phyloP scores from a whole-genome alignment of 30 jellyfish, hydroid and myxozoan species.

The Phacellophora camtschatica region DNA sequence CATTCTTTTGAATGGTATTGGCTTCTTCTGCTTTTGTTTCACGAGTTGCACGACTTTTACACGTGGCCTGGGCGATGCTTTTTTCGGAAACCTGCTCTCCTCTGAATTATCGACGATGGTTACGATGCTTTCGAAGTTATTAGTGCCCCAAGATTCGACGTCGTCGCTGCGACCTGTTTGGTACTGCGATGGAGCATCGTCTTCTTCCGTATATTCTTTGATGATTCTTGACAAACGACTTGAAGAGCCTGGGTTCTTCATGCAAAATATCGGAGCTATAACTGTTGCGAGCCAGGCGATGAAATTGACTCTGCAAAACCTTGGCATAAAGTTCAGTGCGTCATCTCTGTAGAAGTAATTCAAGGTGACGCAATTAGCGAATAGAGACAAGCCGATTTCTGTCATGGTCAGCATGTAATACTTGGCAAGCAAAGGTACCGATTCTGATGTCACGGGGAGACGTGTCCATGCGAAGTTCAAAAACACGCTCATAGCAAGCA shows the following conservation, averaged over 20 bases:
- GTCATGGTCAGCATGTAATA: conserved; percentile 75
- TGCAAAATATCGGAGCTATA: conserved; percentile 62
- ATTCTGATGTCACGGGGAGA: conserved; percentile 79
- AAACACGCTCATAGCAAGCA: conserved; percentile 81
- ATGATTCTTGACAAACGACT: conserved; percentile 44
- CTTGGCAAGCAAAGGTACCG: conserved; percentile 74
- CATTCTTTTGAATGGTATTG: conserved; percentile 22
- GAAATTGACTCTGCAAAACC: conserved; percentile 55
- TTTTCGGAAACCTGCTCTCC: background rate
- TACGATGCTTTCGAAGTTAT: conserved; percentile 42
- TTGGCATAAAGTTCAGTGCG: conserved; percentile 67
- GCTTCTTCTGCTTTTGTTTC: conserved; percentile 30
- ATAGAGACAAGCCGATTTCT: conserved; percentile 73
- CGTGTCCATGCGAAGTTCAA: conserved; percentile 76
- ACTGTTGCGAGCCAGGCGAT: conserved; percentile 62
- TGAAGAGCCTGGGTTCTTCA: conserved; percentile 37
- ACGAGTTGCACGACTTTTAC: conserved; percentile 42
- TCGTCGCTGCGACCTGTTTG: conserved; percentile 6
- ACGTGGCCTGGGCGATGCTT: conserved; percentile 25
- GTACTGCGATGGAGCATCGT: conserved; percentile 1
- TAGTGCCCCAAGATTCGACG: conserved; percentile 15
- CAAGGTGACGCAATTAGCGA: conserved; percentile 73
- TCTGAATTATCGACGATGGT: conserved; percentile 39
- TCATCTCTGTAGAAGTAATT: conserved; percentile 75
- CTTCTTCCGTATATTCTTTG: conserved; percentile 26